Base-by-base conservation (phyloP, 1,140 invertebrate species). In the Brachionus angularis region DNA sequence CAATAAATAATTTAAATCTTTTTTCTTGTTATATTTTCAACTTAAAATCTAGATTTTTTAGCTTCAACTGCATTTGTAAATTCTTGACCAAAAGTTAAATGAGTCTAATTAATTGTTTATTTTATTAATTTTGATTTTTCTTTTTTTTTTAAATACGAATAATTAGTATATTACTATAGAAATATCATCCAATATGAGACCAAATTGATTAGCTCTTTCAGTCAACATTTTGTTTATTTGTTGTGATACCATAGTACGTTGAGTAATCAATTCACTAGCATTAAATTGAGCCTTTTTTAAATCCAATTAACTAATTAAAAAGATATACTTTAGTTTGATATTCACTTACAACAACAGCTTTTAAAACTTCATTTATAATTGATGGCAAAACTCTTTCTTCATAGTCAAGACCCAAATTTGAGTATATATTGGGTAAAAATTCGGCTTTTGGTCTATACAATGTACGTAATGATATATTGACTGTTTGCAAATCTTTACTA, bases 401-500 rank as follows among this genome's bases (percentile, higher is more conserved):
- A 82, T 98, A 99, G 83, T 99, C 96, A 75, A 90, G 82, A 75
- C 96, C 96, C 47, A 99, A 85, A 76, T 95, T 96, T 16, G 90
- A 91, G 80, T 93, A 99, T 75, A 99, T 97, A 79, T 87, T 91
- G 5, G 86, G 86, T 46, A 99, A 83, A 73, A 89, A 85, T 69
- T 91, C 88, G 18, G 93, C 89, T 36, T 91, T 83, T 25, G 96
- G 96, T 80, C 96, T 84, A 83, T 96, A 98, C 71, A 99, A 82
- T 79, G 99, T 95, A 86, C 96, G 89, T 18, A 99, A 85, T 50
- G 96, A 98, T 75, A 99, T 98, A 82, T 96, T 97, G 1, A 99
- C 95, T 85, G 96, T 99, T 81, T 99, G 96, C 72, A 99, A 85
- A 89, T 99, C 96, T 90, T 98, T 98, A 80, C 92, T 96, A 76